Base-by-base conservation (phyloP, 2,113 vertebrate genomes). In the Macaca nemestrina region DNA sequence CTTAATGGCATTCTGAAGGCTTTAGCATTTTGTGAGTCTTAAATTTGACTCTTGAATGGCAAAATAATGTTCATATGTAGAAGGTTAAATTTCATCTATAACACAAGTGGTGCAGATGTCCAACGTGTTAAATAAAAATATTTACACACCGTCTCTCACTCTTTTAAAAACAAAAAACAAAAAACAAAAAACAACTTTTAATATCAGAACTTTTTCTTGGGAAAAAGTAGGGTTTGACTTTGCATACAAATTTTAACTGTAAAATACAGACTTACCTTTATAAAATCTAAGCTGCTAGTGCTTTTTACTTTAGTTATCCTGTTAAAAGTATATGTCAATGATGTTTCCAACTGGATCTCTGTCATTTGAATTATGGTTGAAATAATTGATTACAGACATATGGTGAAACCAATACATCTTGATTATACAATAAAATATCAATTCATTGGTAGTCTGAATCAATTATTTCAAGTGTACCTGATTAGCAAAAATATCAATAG, bases 121-220 rank as follows among this genome's bases (percentile, higher is more conserved):
- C 98, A 97, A 80, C 96, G 95, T 98, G 98, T 97, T 93, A 91
- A 98, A 97, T 96, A 97, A 89, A 90, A 98, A 97, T 91, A 80
- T 97, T 99, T 97, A 98, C 98, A 98, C 95, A 98, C 98, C 99
- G 98, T 98, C 98, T 99, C 98, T 98, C 98, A 97, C 93, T 97
- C 1, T 92, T 72, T 85, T 61, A 98, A 97, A 97, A 40, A 48
- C 12, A 48, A 12, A 48, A 48, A 13, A 3, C 2, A 48, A 48
- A 50, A 50, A 11, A 2, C 7, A 48, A 48, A 48, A 13, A 13
- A 48, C 0, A 48, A 96, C 40, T 95, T 97, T 96, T 93, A 81
- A 83, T 97, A 97, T 98, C 94, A 97, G 72, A 88, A 32, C 95
- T 97, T 98, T 96, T 94, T 97, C 93, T 76, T 96, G 90, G 38